Base-by-base conservation (phyloP, 2,797 vertebrate species). In the Hippoglossus hippoglossus region DNA sequence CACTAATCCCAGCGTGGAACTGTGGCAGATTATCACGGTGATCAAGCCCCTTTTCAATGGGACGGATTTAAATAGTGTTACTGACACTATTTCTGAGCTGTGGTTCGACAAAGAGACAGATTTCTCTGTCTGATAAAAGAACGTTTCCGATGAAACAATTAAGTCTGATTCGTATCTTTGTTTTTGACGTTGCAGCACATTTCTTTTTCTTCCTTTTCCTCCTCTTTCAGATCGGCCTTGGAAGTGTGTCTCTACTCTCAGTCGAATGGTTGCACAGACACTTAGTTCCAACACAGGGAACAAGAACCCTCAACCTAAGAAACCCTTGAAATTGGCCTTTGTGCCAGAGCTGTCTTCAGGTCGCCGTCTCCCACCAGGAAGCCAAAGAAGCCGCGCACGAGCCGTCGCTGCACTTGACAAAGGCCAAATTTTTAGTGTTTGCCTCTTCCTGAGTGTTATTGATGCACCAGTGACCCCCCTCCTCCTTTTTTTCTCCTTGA, bases 1-100 rank as follows among this genome's bases (percentile, higher is more conserved):
- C 16, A 18, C 41, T 18, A 85, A 92, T 93, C 85, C 81, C 18
- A 6, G 46, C 18, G 22, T 47, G 57, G 73, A 84, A 70, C 75
- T 74, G 63, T 67, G 77, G 57, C 79, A 82, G 80, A 71, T 71
- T 58, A 75, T 57, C 10, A 12, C 62, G 41, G 16, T 26, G 41
- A 70, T 44, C 50, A 67, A 19, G 25, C 51, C 28, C 25, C 47
- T 21, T 56, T 31, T 63, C 69, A 73, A 47, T 49, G 56, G 54
- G 57, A 66, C 15, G 59, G 51, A 63, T 71, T 85, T 57, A 61
- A 67, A 22, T 39, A 0, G 1, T 57, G 52, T 52, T 1, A 7
- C 5, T 15, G 44, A 11, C 7, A 5, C 47, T 49, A 9, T 11
- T 19, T 11, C 47, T 47, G 46, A 47, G 46, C 46, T 12, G 46